These are phyloP conservation scores for Anolis sagrei DNA, from an alignment of 2,113 vertebrate genomes.

Conservation along the genomic window DNA sequence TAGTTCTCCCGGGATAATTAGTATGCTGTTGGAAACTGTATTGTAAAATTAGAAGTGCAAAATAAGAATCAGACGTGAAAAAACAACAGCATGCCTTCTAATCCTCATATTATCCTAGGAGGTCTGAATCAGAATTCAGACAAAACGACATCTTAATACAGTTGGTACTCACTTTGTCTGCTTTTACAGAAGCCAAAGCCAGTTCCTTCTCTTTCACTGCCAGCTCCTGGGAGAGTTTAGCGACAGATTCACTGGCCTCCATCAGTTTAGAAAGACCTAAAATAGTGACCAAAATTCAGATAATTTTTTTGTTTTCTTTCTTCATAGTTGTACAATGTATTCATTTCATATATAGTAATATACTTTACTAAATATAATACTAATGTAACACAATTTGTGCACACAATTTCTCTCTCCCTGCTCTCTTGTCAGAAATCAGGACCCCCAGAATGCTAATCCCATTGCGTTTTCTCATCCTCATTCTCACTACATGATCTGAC, in stretches of 20 bases:
- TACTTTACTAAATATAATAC: too few relatives aligned
- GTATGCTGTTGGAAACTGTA: too few relatives aligned
- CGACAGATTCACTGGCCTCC: slow-evolving; percentile 86
- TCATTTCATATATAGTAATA: too few relatives aligned
- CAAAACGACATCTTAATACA: neutral
- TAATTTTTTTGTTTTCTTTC: neutral
- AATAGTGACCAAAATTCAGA: slow-evolving; percentile 36
- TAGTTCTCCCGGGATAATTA: neutral
- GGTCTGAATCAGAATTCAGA: neutral
- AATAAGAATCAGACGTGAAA: neutral
- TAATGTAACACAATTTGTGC: too few relatives aligned
- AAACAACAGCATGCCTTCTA: neutral
- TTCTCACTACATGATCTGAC: too few relatives aligned
- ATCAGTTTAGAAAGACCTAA: slow-evolving; percentile 84
- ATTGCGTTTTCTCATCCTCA: too few relatives aligned
- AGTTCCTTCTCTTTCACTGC: slow-evolving; percentile 86
- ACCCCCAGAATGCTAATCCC: too few relatives aligned
- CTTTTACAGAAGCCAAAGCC: slow-evolving; percentile 82
- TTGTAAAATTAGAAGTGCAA: neutral
- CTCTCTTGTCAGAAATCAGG: too few relatives aligned
- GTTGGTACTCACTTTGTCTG: slow-evolving; percentile 80
- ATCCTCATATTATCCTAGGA: neutral
- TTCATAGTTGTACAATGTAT: neutral
- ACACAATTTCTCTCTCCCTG: too few relatives aligned
- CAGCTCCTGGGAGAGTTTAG: slow-evolving; percentile 76